Percentiles rank a stretch among this genome's conserved stretches.
These are phyloP conservation scores for Phengaris arion DNA, from an alignment of 2,888 invertebrate genomes.

Conservation along the genomic window DNA sequence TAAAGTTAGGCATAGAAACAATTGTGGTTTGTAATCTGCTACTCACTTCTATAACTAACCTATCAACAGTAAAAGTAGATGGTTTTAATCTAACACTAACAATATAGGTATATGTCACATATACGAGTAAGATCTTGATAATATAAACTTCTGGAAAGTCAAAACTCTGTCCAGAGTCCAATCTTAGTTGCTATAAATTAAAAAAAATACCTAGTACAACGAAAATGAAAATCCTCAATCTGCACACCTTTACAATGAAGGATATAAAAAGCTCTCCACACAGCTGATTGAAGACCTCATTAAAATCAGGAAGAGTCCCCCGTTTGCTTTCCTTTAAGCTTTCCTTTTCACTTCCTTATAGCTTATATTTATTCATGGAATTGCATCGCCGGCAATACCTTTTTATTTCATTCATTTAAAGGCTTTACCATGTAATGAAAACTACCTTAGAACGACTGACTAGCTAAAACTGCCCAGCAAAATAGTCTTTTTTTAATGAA, in stretches of 20 bases:
- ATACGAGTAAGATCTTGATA: too few relatives aligned
- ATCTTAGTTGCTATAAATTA: background rate
- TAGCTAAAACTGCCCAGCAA: background rate
- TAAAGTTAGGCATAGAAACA: too few relatives aligned
- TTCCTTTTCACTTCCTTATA: slow-evolving; percentile 40
- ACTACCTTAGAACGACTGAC: background rate
- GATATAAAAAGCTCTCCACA: slow-evolving; percentile 36
- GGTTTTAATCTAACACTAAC: too few relatives aligned
- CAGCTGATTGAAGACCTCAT: slow-evolving; percentile 69
- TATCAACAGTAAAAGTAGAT: too few relatives aligned
- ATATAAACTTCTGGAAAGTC: too few relatives aligned
- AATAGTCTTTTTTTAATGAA: background rate
- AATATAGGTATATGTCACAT: too few relatives aligned
- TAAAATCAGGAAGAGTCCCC: slow-evolving; percentile 60
- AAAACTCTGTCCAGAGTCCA: too few relatives aligned
- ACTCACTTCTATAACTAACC: too few relatives aligned
- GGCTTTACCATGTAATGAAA: background rate
- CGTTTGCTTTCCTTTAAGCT: slow-evolving; percentile 45
- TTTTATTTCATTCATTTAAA: slow-evolving; percentile 2
- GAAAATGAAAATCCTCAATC: slow-evolving; percentile 28
- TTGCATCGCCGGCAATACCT: slow-evolving; percentile 1
- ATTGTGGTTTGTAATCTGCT: too few relatives aligned
- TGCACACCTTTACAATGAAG: slow-evolving; percentile 35
- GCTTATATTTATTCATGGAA: slow-evolving; percentile 38
- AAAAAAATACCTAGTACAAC: background rate